Percentiles rank a stretch among this genome's conserved stretches.
Evolutionary conservation across 2,888 invertebrate genomes (phyloP).

Genomic region (Alentia gelatinosa): DNA sequence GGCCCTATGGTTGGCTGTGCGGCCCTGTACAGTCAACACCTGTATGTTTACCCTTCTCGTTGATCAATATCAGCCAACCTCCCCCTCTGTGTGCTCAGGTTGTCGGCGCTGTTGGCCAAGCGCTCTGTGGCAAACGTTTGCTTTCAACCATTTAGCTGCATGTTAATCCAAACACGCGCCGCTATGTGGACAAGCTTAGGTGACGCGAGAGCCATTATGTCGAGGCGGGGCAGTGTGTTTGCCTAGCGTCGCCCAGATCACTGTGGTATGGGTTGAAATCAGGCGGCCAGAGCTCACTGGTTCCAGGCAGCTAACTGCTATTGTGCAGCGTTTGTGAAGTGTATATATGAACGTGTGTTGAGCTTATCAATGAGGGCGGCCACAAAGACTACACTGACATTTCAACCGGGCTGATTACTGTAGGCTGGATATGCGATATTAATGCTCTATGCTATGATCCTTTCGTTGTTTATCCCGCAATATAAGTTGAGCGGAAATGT

Average conservation of each 20-base stretch:
- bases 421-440: no score
- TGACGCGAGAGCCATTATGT: background rate
- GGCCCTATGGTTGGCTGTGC: background rate
- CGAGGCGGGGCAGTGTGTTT: background rate
- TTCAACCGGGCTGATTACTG: no score
- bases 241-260: background rate
- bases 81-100: background rate
- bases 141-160: slow-evolving; percentile 20
- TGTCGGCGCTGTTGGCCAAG: slow-evolving; percentile 2
- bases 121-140: slow-evolving; percentile 23
- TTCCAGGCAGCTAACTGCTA: no score
- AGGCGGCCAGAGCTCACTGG: no score
- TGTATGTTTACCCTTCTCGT: slow-evolving; percentile 13
- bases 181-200: slow-evolving; percentile 30
- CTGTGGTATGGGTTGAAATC: background rate
- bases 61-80: background rate
- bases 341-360: no score
- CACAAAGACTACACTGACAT: no score
- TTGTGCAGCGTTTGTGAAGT: no score
- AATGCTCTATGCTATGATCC: no score
- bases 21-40: background rate
- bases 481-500: no score
- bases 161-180: slow-evolving; percentile 29
- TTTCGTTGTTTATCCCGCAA: no score
- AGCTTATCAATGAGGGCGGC: no score